Conservation (phyloP, 2,113 vertebrate genomes). For the Psittacus erithacus region DNA sequence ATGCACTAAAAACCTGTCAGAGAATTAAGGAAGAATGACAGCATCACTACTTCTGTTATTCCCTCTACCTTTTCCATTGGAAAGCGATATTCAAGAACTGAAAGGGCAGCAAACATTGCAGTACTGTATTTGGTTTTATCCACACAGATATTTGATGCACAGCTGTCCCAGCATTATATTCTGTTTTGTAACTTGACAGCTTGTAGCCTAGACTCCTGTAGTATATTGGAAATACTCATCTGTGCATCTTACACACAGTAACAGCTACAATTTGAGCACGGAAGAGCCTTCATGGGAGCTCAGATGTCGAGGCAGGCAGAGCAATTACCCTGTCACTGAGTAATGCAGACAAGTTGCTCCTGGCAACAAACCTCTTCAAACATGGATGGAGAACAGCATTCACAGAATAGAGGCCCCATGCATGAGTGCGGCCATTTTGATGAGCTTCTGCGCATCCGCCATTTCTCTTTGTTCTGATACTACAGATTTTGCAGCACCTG, state of each 20-base stretch:
- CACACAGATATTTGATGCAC: fast-evolving
- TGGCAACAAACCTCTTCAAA: slow-evolving; percentile 1
- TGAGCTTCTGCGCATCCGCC: neutral
- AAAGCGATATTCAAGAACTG: neutral
- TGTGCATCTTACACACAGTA: neutral
- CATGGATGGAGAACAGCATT: neutral
- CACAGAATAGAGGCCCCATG: neutral
- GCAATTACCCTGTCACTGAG: neutral
- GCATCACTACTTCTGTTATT: neutral
- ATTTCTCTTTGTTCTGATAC: neutral
- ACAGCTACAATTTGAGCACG: neutral
- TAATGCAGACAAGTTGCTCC: slow-evolving; percentile 10
- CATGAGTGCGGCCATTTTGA: neutral
- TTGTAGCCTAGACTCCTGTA: fast-evolving
- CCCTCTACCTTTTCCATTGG: neutral
- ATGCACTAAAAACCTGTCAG: neutral
- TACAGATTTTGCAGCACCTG: neutral
- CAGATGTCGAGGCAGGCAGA: neutral
- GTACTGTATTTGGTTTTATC: neutral
- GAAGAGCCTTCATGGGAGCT: neutral
- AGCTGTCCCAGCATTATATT: neutral
- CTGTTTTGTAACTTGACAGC: neutral
- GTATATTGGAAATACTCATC: fast-evolving
- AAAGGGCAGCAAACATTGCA: neutral
- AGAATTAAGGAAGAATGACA: neutral